Base-by-base conservation (phyloP, 2,797 vertebrate species). In the Orestias chungarensis region DNA sequence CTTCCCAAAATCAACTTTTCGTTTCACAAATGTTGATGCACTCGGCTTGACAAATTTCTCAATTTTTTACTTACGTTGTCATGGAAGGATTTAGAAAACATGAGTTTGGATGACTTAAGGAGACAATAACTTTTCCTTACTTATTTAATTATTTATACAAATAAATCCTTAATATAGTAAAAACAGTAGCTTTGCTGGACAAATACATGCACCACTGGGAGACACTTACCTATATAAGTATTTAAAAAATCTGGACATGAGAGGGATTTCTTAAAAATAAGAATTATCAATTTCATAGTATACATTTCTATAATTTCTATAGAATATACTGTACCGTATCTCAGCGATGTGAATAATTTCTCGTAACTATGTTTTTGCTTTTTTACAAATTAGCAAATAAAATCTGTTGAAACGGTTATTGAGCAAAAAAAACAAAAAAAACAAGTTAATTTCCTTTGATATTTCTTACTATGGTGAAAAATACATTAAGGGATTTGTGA, bases 401-500 rank as follows among this genome's bases (percentile, higher is more conserved):
- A 69, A 38, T 27, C 3, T 64, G 50, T 64, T 64, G 76, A 17
- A 62, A 66, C 70, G 23, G 18, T 29, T n/a, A 43, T 10, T 57
- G n/a, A 47, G 66, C 38, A 70, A 33, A n/a, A n/a, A n/a, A n/a
- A n/a, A n/a, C n/a, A n/a, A n/a, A n/a, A n/a, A n/a, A n/a, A n/a
- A n/a, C n/a, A n/a, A n/a, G 27, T 71, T 10, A 7, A 4, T 76
- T 65, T 64, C 35, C 20, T 46, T 29, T 31, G 1, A 68, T 29
- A 54, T 35, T 71, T 31, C 57, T 44, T 20, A 40, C 38, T 66
- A 77, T 33, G 73, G 9, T 27, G 55, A 75, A 61, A 75, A 73
- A 59, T 72, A 73, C 65, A 43, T 52, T 68, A 4, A 50, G 29
- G 64, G 74, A 75, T 38, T 64, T 52, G 59, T 72, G n/a, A 70